Evolutionary conservation across 2,888 invertebrate genomes (phyloP).

Genomic region (Hololepta plana): DNA sequence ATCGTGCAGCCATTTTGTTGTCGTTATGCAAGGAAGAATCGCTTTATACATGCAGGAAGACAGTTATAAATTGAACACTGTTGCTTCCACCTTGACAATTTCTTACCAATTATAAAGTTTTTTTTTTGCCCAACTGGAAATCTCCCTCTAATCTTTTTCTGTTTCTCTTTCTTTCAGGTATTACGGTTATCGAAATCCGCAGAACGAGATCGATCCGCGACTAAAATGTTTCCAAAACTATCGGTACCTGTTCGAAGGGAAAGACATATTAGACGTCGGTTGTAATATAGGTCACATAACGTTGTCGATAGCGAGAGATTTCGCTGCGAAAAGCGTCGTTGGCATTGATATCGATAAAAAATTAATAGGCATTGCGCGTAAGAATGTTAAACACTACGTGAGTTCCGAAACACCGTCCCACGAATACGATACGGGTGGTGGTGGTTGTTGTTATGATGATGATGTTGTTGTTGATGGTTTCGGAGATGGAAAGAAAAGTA

Average conservation of each 20-base stretch:
- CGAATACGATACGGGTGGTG: slow-evolving; percentile 8
- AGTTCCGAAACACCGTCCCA: slow-evolving; percentile 22
- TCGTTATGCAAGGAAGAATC: too few species aligned
- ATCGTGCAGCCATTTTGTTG: too few species aligned
- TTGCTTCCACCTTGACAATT: too few species aligned
- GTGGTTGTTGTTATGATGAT: not conserved
- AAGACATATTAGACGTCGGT: slow-evolving; percentile 90
- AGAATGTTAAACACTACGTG: slow-evolving; percentile 54
- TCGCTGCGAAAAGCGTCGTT: slow-evolving; percentile 66
- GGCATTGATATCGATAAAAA: slow-evolving; percentile 91
- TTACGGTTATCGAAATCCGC: slow-evolving; percentile 83
- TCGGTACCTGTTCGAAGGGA: slow-evolving; percentile 67
- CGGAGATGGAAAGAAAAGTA: slow-evolving; percentile 18
- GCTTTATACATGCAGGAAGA: too few species aligned
- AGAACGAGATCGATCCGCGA: slow-evolving; percentile 66
- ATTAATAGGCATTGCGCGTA: slow-evolving; percentile 58
- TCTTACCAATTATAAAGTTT: slow-evolving; percentile 1
- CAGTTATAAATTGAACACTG: too few species aligned
- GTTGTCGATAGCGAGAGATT: slow-evolving; percentile 71
- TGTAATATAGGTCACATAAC: slow-evolving; percentile 96
- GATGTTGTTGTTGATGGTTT: not conserved
- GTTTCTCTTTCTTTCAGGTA: slow-evolving; percentile 39
- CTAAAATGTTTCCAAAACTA: slow-evolving; percentile 64
- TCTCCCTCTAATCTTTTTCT: slow-evolving; percentile 1
- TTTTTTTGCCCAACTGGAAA: slow-evolving; percentile 1